Conservation (phyloP, 2,888 invertebrate species). For the Tenthredo scrophulariae region DNA sequence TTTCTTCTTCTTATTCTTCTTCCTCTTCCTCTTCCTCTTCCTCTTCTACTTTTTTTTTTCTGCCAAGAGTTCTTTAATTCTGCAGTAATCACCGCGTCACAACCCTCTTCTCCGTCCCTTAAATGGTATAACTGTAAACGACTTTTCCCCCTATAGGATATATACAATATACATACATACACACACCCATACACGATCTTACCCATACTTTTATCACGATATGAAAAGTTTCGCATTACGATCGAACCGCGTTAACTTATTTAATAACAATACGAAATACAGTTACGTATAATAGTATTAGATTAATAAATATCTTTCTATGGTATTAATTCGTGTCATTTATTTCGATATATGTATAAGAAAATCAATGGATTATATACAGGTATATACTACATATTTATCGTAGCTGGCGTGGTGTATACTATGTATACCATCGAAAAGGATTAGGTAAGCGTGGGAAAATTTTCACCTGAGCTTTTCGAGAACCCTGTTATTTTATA, state of each 20-base stretch:
- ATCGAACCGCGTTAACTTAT: background rate
- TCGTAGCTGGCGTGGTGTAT: background rate
- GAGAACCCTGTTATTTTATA: background rate
- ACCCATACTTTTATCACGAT: background rate
- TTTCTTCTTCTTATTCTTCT: background rate
- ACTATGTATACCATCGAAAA: background rate
- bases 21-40: background rate
- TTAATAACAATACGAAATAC: background rate
- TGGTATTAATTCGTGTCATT: background rate
- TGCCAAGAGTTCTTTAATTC: conserved; percentile 27
- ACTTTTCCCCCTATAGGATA: background rate
- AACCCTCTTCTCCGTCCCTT: background rate
- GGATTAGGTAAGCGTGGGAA: background rate
- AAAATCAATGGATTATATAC: background rate
- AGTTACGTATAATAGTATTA: background rate
- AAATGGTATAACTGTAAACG: conserved; percentile 37
- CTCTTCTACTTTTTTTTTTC: no score
- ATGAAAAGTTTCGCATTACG: background rate
- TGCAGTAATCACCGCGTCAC: conserved; percentile 11
- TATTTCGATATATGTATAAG: background rate
- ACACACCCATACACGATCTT: background rate
- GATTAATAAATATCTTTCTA: background rate
- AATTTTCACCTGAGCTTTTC: background rate
- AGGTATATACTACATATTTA: background rate
- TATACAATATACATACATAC: background rate